Evolutionary conservation across 2,113 vertebrate species (phyloP).

Genomic region (Ursus arctos): DNA sequence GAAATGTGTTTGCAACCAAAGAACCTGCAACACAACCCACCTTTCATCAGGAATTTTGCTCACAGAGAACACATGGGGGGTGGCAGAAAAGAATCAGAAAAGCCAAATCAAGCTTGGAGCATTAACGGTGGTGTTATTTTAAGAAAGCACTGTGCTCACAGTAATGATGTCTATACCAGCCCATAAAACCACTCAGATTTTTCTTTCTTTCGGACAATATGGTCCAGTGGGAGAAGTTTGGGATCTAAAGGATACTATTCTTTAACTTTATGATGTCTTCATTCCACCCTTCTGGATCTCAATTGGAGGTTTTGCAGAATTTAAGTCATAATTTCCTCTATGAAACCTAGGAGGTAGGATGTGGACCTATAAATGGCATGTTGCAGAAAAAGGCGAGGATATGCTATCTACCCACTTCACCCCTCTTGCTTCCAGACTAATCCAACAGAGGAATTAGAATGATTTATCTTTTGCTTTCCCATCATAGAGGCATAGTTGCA

Average conservation of each 20-base stretch:
- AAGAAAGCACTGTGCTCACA: neutral
- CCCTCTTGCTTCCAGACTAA: neutral
- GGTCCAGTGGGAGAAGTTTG: neutral
- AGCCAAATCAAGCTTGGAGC: neutral
- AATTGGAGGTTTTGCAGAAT: neutral
- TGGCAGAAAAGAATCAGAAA: neutral
- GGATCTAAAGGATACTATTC: neutral
- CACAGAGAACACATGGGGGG: neutral
- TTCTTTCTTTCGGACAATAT: slow-evolving; percentile 2
- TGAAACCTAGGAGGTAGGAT: neutral
- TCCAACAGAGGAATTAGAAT: neutral
- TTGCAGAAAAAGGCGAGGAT: neutral
- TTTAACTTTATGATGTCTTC: neutral
- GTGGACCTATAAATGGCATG: neutral
- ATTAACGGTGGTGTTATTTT: neutral
- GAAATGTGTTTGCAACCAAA: neutral
- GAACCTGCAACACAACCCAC: neutral
- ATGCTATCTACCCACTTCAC: neutral
- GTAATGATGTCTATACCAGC: neutral
- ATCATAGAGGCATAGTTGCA: neutral
- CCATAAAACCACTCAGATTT: neutral
- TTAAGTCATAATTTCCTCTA: neutral
- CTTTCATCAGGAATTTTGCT: neutral
- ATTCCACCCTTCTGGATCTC: slow-evolving; percentile 10
- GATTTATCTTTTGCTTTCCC: neutral